These are phyloP conservation scores for Myopa testacea DNA, from an alignment of 2,888 invertebrate species.

Conservation along the genomic window DNA sequence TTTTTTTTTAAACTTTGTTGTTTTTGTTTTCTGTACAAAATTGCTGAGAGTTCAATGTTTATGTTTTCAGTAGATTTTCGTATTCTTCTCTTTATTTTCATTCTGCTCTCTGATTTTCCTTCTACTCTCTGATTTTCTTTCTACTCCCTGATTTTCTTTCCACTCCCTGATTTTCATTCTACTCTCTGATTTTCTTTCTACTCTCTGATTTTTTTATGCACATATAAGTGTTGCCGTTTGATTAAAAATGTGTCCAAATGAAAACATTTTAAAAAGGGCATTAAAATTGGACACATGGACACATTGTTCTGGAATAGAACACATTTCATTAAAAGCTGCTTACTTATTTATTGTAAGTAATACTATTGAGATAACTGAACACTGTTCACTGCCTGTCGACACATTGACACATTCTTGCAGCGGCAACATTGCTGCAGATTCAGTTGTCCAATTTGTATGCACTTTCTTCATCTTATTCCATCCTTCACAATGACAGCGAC, in stretches of 20 bases:
- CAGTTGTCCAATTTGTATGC: neutral
- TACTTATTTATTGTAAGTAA: too few relatives aligned
- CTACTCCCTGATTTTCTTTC: neutral
- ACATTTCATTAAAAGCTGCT: too few relatives aligned
- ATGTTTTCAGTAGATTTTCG: neutral
- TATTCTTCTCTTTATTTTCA: neutral
- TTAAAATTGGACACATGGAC: too few relatives aligned
- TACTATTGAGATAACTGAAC: too few relatives aligned
- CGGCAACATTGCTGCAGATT: too few relatives aligned
- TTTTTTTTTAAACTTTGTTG: neutral
- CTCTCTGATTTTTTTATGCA: neutral
- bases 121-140: neutral
- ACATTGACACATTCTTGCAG: too few relatives aligned
- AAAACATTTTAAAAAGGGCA: too few relatives aligned
- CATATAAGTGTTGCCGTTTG: too few relatives aligned
- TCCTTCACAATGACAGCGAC: neutral
- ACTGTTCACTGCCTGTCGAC: too few relatives aligned
- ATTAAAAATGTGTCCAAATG: too few relatives aligned
- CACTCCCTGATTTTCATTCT: too few relatives aligned
- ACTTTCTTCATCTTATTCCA: neutral
- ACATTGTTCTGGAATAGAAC: too few relatives aligned
- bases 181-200: neutral
- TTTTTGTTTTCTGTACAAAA: neutral
- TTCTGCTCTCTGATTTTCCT: neutral
- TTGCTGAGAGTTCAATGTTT: neutral